Evolutionary conservation across 2,888 invertebrate genomes (phyloP).

Genomic region (Mylabris sibirica): DNA sequence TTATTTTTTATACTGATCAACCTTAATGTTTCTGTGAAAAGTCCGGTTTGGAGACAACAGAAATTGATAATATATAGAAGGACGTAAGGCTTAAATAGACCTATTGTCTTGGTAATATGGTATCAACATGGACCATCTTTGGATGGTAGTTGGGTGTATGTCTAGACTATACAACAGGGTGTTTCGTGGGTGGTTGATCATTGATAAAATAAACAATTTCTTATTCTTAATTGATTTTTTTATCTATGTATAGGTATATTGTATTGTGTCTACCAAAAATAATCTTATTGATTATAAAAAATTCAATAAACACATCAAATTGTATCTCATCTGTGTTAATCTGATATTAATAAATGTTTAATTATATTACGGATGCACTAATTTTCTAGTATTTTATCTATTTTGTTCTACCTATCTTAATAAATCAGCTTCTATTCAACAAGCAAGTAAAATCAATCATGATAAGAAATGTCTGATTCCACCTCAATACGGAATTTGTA

Average conservation of each 20-base stretch:
- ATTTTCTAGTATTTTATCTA: neutral
- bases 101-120: constrained; percentile 37
- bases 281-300: neutral
- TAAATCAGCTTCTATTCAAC: neutral
- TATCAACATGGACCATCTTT: constrained; percentile 37
- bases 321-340: neutral
- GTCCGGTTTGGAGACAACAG: constrained; percentile 18
- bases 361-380: neutral
- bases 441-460: neutral
- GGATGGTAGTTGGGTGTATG: constrained; percentile 25
- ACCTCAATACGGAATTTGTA: neutral
- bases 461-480: neutral
- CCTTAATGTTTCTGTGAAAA: neutral
- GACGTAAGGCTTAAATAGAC: constrained; percentile 32
- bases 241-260: too few species aligned
- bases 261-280: neutral
- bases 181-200: constrained; percentile 39
- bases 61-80: constrained; percentile 19
- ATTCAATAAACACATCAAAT: neutral
- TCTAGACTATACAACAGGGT: constrained; percentile 27
- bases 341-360: neutral
- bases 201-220: constrained; percentile 38
- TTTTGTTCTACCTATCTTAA: neutral
- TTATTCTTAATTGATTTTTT: constrained; percentile 36
- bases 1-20: constrained; percentile 14